These are phyloP conservation scores for Matsumyia berberina DNA, from an alignment of 2,888 invertebrate genomes.

Conservation along the genomic window DNA sequence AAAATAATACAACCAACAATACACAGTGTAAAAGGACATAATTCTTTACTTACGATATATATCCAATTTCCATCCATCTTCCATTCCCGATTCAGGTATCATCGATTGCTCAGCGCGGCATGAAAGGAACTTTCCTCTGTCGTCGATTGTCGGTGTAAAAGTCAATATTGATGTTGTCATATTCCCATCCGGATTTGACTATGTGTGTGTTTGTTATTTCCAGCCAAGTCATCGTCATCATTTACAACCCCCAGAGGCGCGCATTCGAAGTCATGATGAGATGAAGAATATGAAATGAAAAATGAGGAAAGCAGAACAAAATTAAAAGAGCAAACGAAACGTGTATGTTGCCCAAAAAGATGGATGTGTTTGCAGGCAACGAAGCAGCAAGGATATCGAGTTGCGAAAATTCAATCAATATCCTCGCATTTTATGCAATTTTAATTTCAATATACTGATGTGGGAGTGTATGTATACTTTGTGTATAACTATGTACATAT, in stretches of 20 bases:
- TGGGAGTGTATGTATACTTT: background rate
- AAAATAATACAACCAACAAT: background rate
- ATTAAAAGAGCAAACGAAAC: constrained; percentile 66
- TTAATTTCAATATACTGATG: constrained; percentile 50
- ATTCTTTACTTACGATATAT: constrained; percentile 91
- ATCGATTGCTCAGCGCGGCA: constrained; percentile 92
- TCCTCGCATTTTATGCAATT: constrained; percentile 60
- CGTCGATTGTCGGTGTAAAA: constrained; percentile 91
- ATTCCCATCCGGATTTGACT: constrained; percentile 87
- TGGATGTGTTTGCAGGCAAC: constrained; percentile 49
- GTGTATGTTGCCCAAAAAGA: constrained; percentile 41
- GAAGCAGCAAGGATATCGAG: constrained; percentile 41
- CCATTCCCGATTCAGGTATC: constrained; percentile 90
- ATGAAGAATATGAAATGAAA: constrained; percentile 67
- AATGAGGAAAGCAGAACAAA: constrained; percentile 60
- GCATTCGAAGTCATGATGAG: constrained; percentile 46
- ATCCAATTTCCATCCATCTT: constrained; percentile 92
- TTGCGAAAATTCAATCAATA: constrained; percentile 60
- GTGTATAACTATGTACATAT: constrained; percentile 10
- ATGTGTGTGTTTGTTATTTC: constrained; percentile 26
- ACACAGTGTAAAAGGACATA: constrained; percentile 9
- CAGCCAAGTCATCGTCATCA: constrained; percentile 41
- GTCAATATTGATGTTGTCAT: constrained; percentile 91
- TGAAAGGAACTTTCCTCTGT: constrained; percentile 90
- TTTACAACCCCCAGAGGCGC: constrained; percentile 50